Conservation (phyloP, 1,140 invertebrate species). For the Lucilia cuprina region DNA sequence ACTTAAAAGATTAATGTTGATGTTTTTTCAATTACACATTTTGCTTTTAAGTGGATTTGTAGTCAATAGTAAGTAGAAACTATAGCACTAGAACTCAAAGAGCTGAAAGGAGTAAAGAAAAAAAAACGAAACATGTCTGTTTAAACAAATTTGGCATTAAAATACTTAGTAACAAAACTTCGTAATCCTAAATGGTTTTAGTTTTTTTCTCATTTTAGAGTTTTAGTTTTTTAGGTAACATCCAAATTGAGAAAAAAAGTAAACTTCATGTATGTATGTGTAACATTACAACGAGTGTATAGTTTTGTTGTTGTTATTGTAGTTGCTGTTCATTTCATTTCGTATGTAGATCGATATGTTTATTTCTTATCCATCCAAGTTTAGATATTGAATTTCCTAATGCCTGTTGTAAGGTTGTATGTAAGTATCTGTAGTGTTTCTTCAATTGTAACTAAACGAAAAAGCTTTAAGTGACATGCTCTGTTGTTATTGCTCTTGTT, state of each 20-base stretch:
- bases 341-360: constrained; percentile 14
- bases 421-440: neutral
- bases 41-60: neutral
- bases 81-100: neutral
- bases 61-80: neutral
- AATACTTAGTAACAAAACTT: neutral
- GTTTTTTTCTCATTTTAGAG: neutral
- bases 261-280: neutral
- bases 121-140: neutral
- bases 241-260: neutral
- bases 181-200: constrained; percentile 6
- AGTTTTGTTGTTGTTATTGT: neutral
- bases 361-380: constrained; percentile 2
- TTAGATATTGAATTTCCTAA: constrained; percentile 57
- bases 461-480: constrained; percentile 15
- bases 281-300: neutral
- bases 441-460: neutral
- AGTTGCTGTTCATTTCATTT: neutral
- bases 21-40: constrained; percentile 60
- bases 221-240: neutral
- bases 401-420: constrained; percentile 43
- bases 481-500: constrained; percentile 24
- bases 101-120: neutral
- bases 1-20: constrained; percentile 60
- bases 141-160: constrained; percentile 1